Evolutionary conservation across 2,888 invertebrate species (phyloP), one percentile per base, ranked within the genome.

Genomic region (Lottia gigantea): DNA sequence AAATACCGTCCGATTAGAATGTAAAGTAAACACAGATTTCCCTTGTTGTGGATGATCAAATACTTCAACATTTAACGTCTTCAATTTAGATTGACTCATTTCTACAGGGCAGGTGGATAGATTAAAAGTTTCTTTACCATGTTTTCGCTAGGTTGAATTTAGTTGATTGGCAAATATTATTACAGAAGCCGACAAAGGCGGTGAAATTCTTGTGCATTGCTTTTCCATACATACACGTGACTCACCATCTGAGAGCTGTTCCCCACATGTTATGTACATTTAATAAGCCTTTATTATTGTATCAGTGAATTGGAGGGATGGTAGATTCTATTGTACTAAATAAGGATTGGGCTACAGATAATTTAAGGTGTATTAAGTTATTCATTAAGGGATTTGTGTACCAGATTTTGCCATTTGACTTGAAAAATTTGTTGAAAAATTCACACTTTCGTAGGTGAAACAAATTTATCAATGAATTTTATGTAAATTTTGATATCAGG

Each of bases 1-100:
- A 64, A 70, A 70, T 62, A 70, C 66, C 66, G 70, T 66, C 62
- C 47, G 62, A 40, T 23, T 70, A 47, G 46, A 70, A 66, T 63
- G 66, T 62, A 62, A 66, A 66, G 70, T 63, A 62, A 66, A 70
- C 46, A 66, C 49, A 23, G 70, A 47, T 40, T 62, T 66, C 47
- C 23, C 55, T 40, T 40, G 40, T 40, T 40, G 40, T 40, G 7
- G 40, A 11, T 40, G 40, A 40, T 40, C 40, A 40, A 40, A 40
- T 40, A 40, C 40, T 40, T 40, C 40, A 40, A 40, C 40, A 40
- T 40, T 40, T 40, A 40, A 40, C 40, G 40, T 40, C 40, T 40
- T 40, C 40, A 40, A 40, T 40, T 40, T 40, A 40, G 7, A 6
- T 40, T 40, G 40, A 6, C 11, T 40, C 40, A 40, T 40, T 40